Evolutionary conservation across 2,888 invertebrate species (phyloP), one percentile per base, ranked within the genome.

Genomic region (Creontiades dilutus): DNA sequence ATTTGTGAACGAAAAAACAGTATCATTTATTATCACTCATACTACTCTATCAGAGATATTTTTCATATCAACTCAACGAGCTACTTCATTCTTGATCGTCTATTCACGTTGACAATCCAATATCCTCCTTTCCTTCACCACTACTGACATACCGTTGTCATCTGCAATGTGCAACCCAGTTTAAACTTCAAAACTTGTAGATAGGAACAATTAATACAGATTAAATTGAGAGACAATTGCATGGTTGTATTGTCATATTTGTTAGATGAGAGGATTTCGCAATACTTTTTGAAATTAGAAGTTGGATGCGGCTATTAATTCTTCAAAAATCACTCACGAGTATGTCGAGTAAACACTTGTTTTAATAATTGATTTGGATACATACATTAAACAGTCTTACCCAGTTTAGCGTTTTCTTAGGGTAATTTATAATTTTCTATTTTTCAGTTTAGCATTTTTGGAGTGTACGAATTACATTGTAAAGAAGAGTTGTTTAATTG

Each of bases 401-500:
- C 46, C 46, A 80, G 48, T 80, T 48, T 46, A 80, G 46, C 19
- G 37, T 80, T 47, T 80, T 80, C 75, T 27, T 27, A 16, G 76
- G 37, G 7, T 37, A 37, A 37, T 37, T 27, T 75, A n/a, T 27
- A 3, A 75, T 27, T 80, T 76, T 80, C 80, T 47, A 46, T 47
- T 80, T 14, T 46, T 80, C n/a, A 80, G 9, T 52, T 82, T 48
- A 52, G 52, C 52, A 14, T 52, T 19, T 82, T 52, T 82, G 82
- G 27, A 82, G 82, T 78, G 78, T 19, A 12, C 19, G 19, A 68
- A 12, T 68, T 23, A 68, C 68, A 23, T 23, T 68, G 46, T 37
- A 37, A 47, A 46, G 37, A 80, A 80, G 19, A 47, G 19, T 80
- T 80, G 48, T 46, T 14, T 27, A 82, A 82, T 82, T 82, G 89